Conservation (phyloP, 2,888 invertebrate genomes). For the Agrypnus murinus region DNA sequence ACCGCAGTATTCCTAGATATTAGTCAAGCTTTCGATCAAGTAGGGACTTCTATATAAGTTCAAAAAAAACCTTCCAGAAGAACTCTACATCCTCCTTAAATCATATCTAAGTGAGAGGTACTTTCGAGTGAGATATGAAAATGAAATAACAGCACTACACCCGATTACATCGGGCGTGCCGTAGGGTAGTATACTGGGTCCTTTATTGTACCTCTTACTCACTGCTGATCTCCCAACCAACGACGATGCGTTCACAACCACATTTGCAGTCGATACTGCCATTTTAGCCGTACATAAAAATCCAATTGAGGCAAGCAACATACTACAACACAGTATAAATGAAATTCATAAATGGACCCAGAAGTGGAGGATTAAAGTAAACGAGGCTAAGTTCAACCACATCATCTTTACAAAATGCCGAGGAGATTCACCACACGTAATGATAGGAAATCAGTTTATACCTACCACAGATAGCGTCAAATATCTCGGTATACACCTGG, state of each 20-base stretch:
- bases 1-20: too few species aligned
- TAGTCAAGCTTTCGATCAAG: constrained; percentile 19
- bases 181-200: too few species aligned
- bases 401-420: constrained; percentile 6
- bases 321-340: constrained; percentile 22
- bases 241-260: constrained; percentile 13
- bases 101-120: too few species aligned
- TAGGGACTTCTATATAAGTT: too few species aligned
- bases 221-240: constrained; percentile 18
- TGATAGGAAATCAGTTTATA: constrained; percentile 7
- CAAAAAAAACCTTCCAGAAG: too few species aligned
- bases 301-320: constrained; percentile 22
- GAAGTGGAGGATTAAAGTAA: constrained; percentile 14
- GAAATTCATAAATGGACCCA: constrained; percentile 1
- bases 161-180: too few species aligned
- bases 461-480: constrained; percentile 1
- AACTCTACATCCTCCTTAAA: too few species aligned
- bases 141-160: too few species aligned
- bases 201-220: constrained; percentile 11
- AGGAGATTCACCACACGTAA: constrained; percentile 14
- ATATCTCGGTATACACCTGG: constrained; percentile 3
- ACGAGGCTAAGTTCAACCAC: constrained; percentile 7
- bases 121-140: too few species aligned
- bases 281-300: constrained; percentile 21
- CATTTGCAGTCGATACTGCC: constrained; percentile 14